Evolutionary conservation across 2,888 invertebrate species (phyloP).

Genomic region (Entomobrya multifasciata): DNA sequence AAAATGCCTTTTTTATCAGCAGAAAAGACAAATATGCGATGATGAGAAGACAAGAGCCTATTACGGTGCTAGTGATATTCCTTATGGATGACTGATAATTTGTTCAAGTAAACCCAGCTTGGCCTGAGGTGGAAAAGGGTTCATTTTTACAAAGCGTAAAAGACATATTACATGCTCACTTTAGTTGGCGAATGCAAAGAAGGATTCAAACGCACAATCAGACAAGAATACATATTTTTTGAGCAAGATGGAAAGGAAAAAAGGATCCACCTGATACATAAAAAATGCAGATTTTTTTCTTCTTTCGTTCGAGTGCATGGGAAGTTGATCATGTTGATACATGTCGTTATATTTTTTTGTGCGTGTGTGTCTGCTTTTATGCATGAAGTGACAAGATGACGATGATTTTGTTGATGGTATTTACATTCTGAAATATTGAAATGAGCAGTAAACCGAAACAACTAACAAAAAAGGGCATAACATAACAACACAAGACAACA

Average conservation of each 20-base stretch:
- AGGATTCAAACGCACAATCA: too few species aligned
- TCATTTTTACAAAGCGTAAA: neutral
- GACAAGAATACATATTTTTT: too few species aligned
- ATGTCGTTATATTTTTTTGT: neutral
- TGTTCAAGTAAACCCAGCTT: neutral
- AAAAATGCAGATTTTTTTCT: constrained; percentile 17
- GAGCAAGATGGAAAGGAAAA: neutral
- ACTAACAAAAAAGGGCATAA: neutral
- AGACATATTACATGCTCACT: too few species aligned
- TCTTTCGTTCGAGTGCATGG: constrained; percentile 12
- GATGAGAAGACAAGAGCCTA: neutral
- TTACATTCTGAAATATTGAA: constrained; percentile 28
- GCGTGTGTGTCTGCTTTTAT: neutral
- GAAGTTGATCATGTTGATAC: neutral
- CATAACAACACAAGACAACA: neutral
- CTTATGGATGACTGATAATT: neutral
- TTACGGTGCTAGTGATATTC: constrained; percentile 19
- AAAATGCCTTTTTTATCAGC: neutral
- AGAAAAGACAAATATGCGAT: constrained; percentile 10
- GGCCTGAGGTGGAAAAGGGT: constrained; percentile 22
- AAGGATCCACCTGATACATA: neutral
- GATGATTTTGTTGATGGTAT: constrained; percentile 1
- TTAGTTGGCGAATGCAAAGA: too few species aligned
- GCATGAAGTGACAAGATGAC: neutral
- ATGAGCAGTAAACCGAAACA: neutral